A percentile compares a stretch with the other conserved stretches of the same genome.
Evolutionary conservation across 30 jellyfish, hydroid and myxozoan species (phyloP).

Genomic region (Haliclystus octoradiatus): DNA sequence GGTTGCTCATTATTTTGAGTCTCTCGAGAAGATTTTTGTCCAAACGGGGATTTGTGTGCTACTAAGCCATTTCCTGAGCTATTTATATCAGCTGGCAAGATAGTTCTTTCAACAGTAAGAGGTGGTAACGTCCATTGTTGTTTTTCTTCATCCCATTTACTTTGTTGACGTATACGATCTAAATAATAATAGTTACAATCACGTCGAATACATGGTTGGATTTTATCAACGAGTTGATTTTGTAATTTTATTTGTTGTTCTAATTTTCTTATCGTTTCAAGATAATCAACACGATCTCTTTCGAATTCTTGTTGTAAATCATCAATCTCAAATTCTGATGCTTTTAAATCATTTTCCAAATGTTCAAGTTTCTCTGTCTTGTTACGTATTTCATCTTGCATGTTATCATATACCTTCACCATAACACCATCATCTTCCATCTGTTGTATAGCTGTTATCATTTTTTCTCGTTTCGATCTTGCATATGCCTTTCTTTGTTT

Average conservation of each 20-base stretch:
- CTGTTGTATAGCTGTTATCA: constrained; percentile 71
- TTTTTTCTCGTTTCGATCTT: constrained; percentile 62
- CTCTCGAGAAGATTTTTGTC: neutral
- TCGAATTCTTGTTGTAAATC: constrained; percentile 93
- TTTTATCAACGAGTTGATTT: constrained; percentile 62
- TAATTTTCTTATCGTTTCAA: constrained; percentile 82
- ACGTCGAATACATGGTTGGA: constrained; percentile 92
- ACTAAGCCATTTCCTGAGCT: constrained; percentile 54
- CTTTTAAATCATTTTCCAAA: constrained; percentile 49
- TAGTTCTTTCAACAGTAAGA: constrained; percentile 59
- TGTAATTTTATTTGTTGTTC: constrained; percentile 79
- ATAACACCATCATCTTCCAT: constrained; percentile 98
- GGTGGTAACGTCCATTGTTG: constrained; percentile 82
- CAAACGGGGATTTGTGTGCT: constrained; percentile 27
- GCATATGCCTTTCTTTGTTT: constrained; percentile 85
- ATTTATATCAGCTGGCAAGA: constrained; percentile 60
- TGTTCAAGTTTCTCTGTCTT: constrained; percentile 50
- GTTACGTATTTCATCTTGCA: constrained; percentile 83
- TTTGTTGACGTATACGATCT: constrained; percentile 41
- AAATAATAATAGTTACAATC: constrained; percentile 82
- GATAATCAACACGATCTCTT: constrained; percentile 81
- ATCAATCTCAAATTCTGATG: constrained; percentile 52
- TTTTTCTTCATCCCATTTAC: constrained; percentile 76
- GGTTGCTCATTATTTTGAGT: constrained; percentile 31
- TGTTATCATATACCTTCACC: constrained; percentile 90